Evolutionary conservation across 2,888 invertebrate genomes (phyloP), one percentile per base, ranked within the genome.

Genomic region (Tipula lateralis): DNA sequence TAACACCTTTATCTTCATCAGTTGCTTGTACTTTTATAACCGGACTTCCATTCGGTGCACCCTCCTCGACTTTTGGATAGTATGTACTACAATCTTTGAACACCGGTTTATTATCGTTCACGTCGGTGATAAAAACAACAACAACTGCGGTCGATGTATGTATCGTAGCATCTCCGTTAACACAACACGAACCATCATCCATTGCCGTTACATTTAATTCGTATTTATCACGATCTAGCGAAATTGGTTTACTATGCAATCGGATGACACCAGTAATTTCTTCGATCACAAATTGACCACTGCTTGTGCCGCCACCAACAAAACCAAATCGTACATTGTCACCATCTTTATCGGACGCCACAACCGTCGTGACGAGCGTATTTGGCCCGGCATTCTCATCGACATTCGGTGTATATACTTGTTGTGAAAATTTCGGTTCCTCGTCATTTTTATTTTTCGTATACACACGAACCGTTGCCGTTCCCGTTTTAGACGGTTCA

Each of bases 401-500:
- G 0, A 98, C 97, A 90, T 97, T 98, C 0, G 98, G 97, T 1
- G 97, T 97, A 90, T 98, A 98, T 2, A 98, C 97, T 91, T 97
- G 97, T 88, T 98, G 98, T 0, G 97, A 97, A 89, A 98, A 98
- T 89, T 97, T 97, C 0, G 99, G 99, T 88, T 97, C 96, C 90
- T 99, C 98, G 89, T 99, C 99, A 90, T 99, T 99, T 90, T 98
- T 98, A 88, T 99, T 99, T 88, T 97, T 97, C n/a, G 98, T 98
- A 89, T 98, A 98, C 85, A 99, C 94, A 85, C 98, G 93, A 16
- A 99, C 98, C 0, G 97, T 98, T 0, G 98, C 98, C 0, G 96
- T 95, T 83, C 98, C 98, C 0, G 96, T 97, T 89, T 96, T 96
- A 0, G 97, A 93, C 0, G 98, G 97, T 89, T 96, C 96, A 4